phyloP scores from a whole-genome alignment of 2,113 vertebrate genomes.

The Takifugu flavidus region DNA sequence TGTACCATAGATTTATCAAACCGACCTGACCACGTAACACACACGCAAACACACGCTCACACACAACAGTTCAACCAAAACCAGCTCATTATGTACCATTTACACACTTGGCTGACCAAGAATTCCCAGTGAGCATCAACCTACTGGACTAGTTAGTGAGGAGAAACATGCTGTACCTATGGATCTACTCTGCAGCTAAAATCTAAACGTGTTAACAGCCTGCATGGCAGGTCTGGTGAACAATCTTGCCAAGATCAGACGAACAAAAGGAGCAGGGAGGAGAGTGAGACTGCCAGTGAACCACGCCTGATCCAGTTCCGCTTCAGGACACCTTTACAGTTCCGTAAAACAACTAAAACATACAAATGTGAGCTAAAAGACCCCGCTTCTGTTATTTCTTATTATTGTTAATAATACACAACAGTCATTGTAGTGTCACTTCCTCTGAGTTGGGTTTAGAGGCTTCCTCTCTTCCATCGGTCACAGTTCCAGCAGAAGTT shows the following conservation, averaged over 20 bases:
- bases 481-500: conserved; percentile 36
- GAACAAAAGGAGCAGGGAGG: conserved; percentile 33
- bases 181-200: conserved; percentile 45
- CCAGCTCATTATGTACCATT: conserved; percentile 40
- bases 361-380: conserved; percentile 40
- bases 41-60: not conserved
- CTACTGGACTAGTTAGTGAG: conserved; percentile 36
- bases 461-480: conserved; percentile 29
- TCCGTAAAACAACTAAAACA: conserved; percentile 52
- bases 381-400: conserved; percentile 13
- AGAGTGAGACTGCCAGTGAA: conserved; percentile 30
- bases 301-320: conserved; percentile 58
- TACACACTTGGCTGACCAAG: conserved; percentile 37
- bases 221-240: conserved; percentile 60
- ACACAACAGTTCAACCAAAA: conserved; percentile 41
- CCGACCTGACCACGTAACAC: conserved; percentile 42
- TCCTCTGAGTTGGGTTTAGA: conserved; percentile 42
- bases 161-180: conserved; percentile 41
- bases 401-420: conserved; percentile 21
- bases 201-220: conserved; percentile 35
- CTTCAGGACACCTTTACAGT: conserved; percentile 38
- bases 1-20: conserved; percentile 43
- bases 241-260: conserved; percentile 31
- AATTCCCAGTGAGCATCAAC: conserved; percentile 60
- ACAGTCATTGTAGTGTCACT: conserved; percentile 60